phyloP scores from a whole-genome alignment of 2,113 vertebrate species.

The Melanerpes formicivorus region DNA sequence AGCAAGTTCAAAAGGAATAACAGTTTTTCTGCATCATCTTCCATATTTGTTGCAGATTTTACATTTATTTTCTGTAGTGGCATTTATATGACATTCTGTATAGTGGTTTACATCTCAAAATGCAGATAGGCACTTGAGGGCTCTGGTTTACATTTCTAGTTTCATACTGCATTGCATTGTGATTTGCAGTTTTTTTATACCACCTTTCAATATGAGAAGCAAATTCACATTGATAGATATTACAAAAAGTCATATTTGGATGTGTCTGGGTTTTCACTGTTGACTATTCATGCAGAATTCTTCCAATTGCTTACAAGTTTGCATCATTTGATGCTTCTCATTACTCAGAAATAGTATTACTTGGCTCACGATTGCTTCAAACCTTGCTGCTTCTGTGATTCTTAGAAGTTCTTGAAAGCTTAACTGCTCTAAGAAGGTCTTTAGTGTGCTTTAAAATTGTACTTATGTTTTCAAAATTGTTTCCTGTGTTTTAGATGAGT shows the following conservation, averaged over 20 bases:
- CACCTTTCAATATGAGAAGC: background rate
- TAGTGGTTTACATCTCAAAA: constrained; percentile 11
- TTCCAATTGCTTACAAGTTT: background rate
- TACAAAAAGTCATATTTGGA: background rate
- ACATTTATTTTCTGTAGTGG: constrained; percentile 17
- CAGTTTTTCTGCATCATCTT: background rate
- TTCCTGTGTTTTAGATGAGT: constrained; percentile 39
- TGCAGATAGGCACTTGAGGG: background rate
- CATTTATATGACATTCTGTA: constrained; percentile 33
- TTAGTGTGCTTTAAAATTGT: background rate
- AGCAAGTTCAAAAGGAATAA: background rate
- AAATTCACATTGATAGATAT: background rate
- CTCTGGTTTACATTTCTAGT: constrained; percentile 33
- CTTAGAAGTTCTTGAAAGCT: constrained; percentile 34
- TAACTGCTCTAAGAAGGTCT: background rate
- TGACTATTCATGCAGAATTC: constrained; percentile 3
- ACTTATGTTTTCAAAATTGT: background rate
- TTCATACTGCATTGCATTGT: constrained; percentile 8
- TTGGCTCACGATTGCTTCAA: constrained; percentile 12
- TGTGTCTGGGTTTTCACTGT: background rate
- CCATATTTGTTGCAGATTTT: constrained; percentile 16
- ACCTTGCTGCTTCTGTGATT: constrained; percentile 1
- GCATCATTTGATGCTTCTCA: background rate
- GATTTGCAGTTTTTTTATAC: background rate
- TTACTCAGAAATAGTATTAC: constrained; percentile 22